phyloP scores from a whole-genome alignment of 2,113 vertebrate species.

The Sinocyclocheilus anophthalmus region DNA sequence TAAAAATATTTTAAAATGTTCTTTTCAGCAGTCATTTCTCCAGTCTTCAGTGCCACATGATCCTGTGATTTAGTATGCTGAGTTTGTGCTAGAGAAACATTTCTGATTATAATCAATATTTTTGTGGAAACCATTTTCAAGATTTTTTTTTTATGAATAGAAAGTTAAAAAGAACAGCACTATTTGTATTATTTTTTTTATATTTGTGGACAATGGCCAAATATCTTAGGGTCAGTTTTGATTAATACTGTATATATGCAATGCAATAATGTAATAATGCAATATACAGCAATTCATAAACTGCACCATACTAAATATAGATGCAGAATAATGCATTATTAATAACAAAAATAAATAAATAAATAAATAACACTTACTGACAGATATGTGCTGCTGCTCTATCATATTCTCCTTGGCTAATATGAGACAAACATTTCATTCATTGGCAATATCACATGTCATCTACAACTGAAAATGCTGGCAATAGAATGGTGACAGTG shows the following conservation, averaged over 20 bases:
- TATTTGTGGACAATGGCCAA: neutral
- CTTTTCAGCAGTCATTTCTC: neutral
- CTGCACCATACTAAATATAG: neutral
- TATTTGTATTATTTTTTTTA: too few relatives aligned
- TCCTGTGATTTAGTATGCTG: neutral
- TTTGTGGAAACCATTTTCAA: neutral
- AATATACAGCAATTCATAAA: neutral
- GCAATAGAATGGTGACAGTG: slow-evolving; percentile 55
- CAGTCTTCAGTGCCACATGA: neutral
- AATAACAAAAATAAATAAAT: neutral
- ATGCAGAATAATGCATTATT: neutral
- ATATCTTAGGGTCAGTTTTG: neutral
- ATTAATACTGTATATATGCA: neutral
- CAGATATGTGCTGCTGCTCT: slow-evolving; percentile 2
- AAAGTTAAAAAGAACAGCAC: neutral
- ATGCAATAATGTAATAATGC: neutral
- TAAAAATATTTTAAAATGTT: neutral
- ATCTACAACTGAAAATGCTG: slow-evolving; percentile 26
- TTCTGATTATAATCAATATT: neutral
- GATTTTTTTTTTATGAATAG: neutral
- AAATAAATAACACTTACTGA: neutral
- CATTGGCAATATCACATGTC: slow-evolving; percentile 23
- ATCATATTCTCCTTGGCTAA: slow-evolving; percentile 43
- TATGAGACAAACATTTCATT: slow-evolving; percentile 49
- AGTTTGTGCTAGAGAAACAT: neutral